These are phyloP conservation scores for Microctenopoma steveboyesi DNA, from an alignment of 2,797 vertebrate genomes.

Conservation along the genomic window DNA sequence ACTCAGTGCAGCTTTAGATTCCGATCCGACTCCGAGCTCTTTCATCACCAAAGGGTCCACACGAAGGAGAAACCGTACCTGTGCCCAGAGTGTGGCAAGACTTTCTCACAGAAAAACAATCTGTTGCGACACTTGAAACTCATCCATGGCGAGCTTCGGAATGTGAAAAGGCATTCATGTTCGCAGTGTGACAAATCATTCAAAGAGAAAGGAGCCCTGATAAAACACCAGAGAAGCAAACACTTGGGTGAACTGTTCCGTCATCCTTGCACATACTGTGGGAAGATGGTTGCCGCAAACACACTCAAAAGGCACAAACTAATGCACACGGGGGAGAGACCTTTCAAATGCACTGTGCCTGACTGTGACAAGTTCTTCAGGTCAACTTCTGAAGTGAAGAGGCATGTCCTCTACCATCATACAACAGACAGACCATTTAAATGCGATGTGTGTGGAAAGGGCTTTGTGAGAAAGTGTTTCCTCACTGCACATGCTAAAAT, in stretches of 20 bases:
- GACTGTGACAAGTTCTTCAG: slow-evolving; percentile 62
- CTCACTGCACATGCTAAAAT: slow-evolving; percentile 52
- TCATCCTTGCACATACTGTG: slow-evolving; percentile 59
- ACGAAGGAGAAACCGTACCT: slow-evolving; percentile 68
- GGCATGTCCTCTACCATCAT: slow-evolving; percentile 56
- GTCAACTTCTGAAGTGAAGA: slow-evolving; percentile 61
- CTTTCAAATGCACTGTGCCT: slow-evolving; percentile 58
- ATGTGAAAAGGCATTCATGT: slow-evolving; percentile 52
- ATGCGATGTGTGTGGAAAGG: slow-evolving; percentile 65
- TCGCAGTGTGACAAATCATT: slow-evolving; percentile 64
- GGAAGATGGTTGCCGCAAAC: slow-evolving; percentile 53
- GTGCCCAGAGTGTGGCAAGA: slow-evolving; percentile 69
- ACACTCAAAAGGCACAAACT: slow-evolving; percentile 57
- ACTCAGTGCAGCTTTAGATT: slow-evolving; percentile 52
- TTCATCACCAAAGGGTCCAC: slow-evolving; percentile 66
- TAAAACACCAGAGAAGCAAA: slow-evolving; percentile 66
- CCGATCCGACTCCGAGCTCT: slow-evolving; percentile 51
- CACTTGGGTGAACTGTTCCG: slow-evolving; percentile 52
- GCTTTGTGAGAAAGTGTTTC: slow-evolving; percentile 48
- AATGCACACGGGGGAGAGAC: slow-evolving; percentile 69
- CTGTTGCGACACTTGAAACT: slow-evolving; percentile 59
- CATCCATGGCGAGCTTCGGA: slow-evolving; percentile 52
- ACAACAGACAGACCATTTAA: slow-evolving; percentile 56
- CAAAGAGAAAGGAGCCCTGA: slow-evolving; percentile 64
- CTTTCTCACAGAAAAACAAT: slow-evolving; percentile 61